A percentile compares a stretch with the other conserved stretches of the same genome.
phyloP scores from a whole-genome alignment of 2,888 invertebrate species.

The Orthonychiurus folsomi region DNA sequence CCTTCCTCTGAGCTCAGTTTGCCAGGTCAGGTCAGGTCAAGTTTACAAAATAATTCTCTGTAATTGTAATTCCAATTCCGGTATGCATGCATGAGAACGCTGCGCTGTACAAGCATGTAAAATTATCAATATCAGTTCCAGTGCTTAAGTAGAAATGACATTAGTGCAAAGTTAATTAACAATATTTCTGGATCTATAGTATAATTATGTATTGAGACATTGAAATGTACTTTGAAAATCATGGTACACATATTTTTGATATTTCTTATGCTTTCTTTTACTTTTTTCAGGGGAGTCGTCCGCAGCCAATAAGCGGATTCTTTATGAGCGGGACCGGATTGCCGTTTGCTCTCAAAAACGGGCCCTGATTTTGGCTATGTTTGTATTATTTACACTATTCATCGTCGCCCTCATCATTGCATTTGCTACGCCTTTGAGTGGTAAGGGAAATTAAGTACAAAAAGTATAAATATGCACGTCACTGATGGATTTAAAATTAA shows the following conservation, averaged over 20 bases:
- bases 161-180: background rate
- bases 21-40: background rate
- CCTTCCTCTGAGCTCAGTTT: too few species aligned
- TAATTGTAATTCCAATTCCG: background rate
- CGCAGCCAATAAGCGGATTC: slow-evolving; percentile 54
- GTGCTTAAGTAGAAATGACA: too few species aligned
- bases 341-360: slow-evolving; percentile 79
- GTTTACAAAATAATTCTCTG: too few species aligned
- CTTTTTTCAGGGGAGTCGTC: slow-evolving; percentile 33
- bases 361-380: slow-evolving; percentile 69
- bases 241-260: too few species aligned
- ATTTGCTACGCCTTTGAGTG: slow-evolving; percentile 66
- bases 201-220: too few species aligned
- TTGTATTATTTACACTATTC: slow-evolving; percentile 70
- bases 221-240: too few species aligned
- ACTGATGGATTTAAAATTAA: background rate
- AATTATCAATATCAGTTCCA: background rate
- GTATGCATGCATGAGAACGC: too few species aligned
- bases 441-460: slow-evolving; percentile 20
- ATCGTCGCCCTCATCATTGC: slow-evolving; percentile 78
- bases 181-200: too few species aligned
- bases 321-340: slow-evolving; percentile 65
- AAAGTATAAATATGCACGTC: background rate
- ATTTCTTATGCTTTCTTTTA: background rate
- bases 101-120: background rate